Percentiles rank a stretch among this genome's conserved stretches.
Evolutionary conservation across 2,888 invertebrate species (phyloP).

Genomic region (Chrysotoxum bicinctum): DNA sequence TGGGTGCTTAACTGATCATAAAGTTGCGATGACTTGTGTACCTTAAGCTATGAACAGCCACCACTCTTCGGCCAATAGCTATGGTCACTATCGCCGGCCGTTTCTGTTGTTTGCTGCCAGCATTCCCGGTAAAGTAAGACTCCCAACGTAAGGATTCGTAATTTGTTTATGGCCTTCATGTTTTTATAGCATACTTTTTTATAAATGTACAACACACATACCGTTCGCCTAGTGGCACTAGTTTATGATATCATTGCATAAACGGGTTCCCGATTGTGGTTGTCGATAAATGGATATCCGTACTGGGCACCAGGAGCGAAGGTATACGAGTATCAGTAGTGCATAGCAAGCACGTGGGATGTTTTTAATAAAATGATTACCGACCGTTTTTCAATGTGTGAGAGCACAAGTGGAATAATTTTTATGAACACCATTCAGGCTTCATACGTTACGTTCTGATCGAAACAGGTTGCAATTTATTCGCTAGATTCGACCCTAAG

Average conservation of each 20-base stretch:
- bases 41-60: constrained; percentile 39
- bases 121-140: constrained; percentile 54
- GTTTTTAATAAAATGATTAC: constrained; percentile 71
- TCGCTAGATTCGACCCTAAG: constrained; percentile 56
- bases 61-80: background rate
- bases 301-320: background rate
- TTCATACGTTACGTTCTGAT: constrained; percentile 27
- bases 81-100: background rate
- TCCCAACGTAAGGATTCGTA: constrained; percentile 62
- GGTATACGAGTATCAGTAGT: constrained; percentile 28
- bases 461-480: constrained; percentile 65
- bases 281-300: background rate
- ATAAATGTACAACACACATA: constrained; percentile 3
- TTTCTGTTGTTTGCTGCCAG: background rate
- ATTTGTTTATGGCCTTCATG: constrained; percentile 68
- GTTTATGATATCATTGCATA: constrained; percentile 64
- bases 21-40: background rate
- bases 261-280: constrained; percentile 48
- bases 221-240: constrained; percentile 53
- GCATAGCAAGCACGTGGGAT: constrained; percentile 34
- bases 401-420: constrained; percentile 60
- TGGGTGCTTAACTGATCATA: constrained; percentile 44
- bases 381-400: constrained; percentile 48
- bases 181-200: constrained; percentile 14
- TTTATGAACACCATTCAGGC: constrained; percentile 60